Percentiles rank a stretch among this genome's conserved stretches.
Evolutionary conservation across 2,888 invertebrate genomes (phyloP).

Genomic region (Thymelicus acteon): DNA sequence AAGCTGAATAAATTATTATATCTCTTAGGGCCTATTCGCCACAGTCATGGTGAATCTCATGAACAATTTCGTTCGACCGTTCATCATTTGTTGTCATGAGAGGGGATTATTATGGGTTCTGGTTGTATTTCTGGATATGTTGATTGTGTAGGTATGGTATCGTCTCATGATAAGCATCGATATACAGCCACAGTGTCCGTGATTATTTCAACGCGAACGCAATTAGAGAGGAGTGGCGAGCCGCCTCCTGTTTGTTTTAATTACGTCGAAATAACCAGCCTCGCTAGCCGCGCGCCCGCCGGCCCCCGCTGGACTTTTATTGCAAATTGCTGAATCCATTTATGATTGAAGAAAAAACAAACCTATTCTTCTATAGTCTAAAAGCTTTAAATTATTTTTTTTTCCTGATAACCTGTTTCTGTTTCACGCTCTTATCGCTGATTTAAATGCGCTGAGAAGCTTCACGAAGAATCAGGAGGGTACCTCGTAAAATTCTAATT

Average conservation of each 20-base stretch:
- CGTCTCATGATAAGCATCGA: slow-evolving; percentile 50
- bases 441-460: too few relatives aligned
- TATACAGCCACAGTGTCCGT: slow-evolving; percentile 67
- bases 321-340: slow-evolving; percentile 74
- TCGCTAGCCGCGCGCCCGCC: slow-evolving; percentile 56
- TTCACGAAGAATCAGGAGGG: too few relatives aligned
- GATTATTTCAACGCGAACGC: slow-evolving; percentile 81
- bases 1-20: slow-evolving; percentile 50
- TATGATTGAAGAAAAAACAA: slow-evolving; percentile 63
- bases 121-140: slow-evolving; percentile 13
- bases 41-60: slow-evolving; percentile 44
- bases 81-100: slow-evolving; percentile 37
- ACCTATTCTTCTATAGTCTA: slow-evolving; percentile 55
- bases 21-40: slow-evolving; percentile 47
- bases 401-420: too few relatives aligned
- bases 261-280: slow-evolving; percentile 77
- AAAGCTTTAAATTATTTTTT: slow-evolving; percentile 43
- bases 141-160: slow-evolving; percentile 42
- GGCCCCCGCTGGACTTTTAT: slow-evolving; percentile 62
- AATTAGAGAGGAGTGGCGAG: slow-evolving; percentile 81
- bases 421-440: too few relatives aligned
- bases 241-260: slow-evolving; percentile 82
- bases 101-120: neutral
- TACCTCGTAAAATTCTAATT: too few relatives aligned
- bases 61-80: slow-evolving; percentile 43